Evolutionary conservation across 1,140 invertebrate species (phyloP).

Genomic region (Ruditapes philippinarum): DNA sequence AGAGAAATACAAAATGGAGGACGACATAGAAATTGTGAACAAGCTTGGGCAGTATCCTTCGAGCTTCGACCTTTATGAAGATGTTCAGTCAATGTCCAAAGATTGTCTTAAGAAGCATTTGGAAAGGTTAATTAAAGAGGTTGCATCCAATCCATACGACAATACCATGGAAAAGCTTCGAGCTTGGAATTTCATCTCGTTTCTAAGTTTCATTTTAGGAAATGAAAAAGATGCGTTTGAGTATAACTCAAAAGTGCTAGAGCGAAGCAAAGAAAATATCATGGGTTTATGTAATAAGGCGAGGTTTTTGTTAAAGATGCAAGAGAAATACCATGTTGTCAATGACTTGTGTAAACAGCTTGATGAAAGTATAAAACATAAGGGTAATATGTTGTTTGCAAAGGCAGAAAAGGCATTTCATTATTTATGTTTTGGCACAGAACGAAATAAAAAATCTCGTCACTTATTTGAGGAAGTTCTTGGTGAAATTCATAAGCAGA

Average conservation of each 20-base stretch:
- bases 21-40: background rate
- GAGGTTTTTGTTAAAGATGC: background rate
- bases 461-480: constrained; percentile 6
- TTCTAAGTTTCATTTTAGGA: constrained; percentile 7
- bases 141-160: background rate
- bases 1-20: too few relatives aligned
- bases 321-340: background rate
- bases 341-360: background rate
- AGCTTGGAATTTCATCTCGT: constrained; percentile 30
- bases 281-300: constrained; percentile 9
- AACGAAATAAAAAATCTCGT: background rate
- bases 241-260: background rate
- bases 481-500: background rate
- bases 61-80: background rate
- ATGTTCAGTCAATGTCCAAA: background rate
- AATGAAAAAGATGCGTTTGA: background rate
- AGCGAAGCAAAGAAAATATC: background rate
- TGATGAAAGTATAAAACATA: background rate
- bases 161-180: constrained; percentile 9
- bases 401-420: constrained; percentile 36
- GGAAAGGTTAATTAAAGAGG: background rate
- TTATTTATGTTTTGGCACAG: constrained; percentile 1
- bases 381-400: background rate
- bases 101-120: background rate
- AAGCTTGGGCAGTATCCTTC: background rate